phyloP scores from a whole-genome alignment of 2,113 vertebrate genomes.

The Dipodomys stephensi region DNA sequence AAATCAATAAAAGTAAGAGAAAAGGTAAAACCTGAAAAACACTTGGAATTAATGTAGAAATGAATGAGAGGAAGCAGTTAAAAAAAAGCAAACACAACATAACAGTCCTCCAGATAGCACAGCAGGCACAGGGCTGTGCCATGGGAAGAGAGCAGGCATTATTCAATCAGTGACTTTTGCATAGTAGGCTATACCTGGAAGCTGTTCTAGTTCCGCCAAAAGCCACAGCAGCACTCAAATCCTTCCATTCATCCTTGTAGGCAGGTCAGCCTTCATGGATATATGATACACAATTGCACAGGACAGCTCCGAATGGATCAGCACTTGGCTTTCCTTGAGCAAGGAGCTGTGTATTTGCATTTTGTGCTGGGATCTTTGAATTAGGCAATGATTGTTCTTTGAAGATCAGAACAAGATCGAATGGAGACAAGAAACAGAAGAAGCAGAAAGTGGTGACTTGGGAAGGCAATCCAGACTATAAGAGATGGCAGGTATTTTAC shows the following conservation, averaged over 20 bases:
- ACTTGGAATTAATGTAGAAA: constrained; percentile 27
- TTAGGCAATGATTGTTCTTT: neutral
- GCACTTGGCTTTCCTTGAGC: neutral
- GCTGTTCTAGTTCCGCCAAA: neutral
- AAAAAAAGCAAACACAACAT: neutral
- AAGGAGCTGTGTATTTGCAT: neutral
- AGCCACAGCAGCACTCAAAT: neutral
- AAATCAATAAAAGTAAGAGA: constrained; percentile 41
- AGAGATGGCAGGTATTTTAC: neutral
- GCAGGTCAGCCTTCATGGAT: neutral
- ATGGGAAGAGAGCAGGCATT: neutral
- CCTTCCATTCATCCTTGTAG: neutral
- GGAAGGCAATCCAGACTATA: neutral
- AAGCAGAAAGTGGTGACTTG: neutral
- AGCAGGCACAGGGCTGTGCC: neutral
- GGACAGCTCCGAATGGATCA: neutral
- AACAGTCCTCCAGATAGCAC: neutral
- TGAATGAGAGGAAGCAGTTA: neutral
- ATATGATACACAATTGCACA: neutral
- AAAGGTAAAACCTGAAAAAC: constrained; percentile 19
- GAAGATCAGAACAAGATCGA: neutral
- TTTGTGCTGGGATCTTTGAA: neutral
- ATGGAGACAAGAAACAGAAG: neutral
- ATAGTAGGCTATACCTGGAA: neutral
- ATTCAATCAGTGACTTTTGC: neutral